A percentile compares a stretch with the other conserved stretches of the same genome.
Evolutionary conservation across 2,113 vertebrate genomes (phyloP).

Genomic region (Cyprinodon variegatus): DNA sequence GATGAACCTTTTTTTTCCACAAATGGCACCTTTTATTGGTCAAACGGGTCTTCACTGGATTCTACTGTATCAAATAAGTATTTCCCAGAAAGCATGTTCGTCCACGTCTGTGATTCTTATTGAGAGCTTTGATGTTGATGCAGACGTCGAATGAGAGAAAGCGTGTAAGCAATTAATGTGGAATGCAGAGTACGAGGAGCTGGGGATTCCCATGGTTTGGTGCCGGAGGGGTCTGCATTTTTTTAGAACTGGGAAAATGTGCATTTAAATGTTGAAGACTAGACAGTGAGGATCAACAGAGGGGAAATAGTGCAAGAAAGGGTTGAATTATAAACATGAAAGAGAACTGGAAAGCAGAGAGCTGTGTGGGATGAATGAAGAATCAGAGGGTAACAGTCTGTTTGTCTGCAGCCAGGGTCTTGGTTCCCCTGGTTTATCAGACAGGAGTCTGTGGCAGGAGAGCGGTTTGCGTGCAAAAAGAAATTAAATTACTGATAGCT

Average conservation of each 20-base stretch:
- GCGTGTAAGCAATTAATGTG: constrained; percentile 8
- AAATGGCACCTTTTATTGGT: background rate
- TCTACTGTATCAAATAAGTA: background rate
- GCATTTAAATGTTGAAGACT: constrained; percentile 15
- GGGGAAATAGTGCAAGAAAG: background rate
- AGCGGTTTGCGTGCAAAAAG: constrained; percentile 13
- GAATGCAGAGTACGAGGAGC: constrained; percentile 10
- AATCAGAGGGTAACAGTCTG: constrained; percentile 20
- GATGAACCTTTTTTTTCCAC: background rate
- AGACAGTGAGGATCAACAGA: background rate
- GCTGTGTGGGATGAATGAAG: constrained; percentile 21
- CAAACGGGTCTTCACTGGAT: background rate
- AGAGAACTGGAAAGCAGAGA: constrained; percentile 38
- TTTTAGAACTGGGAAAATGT: constrained; percentile 2
- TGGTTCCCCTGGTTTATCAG: constrained; percentile 43
- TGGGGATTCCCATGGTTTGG: constrained; percentile 42
- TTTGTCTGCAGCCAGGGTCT: constrained; percentile 23
- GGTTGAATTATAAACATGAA: constrained; percentile 1
- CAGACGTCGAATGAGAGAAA: background rate
- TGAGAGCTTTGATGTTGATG: background rate
- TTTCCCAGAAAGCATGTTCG: background rate
- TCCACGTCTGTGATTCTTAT: background rate
- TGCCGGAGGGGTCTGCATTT: constrained; percentile 19
- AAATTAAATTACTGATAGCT: constrained; percentile 13
- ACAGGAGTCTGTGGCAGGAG: constrained; percentile 39